phyloP scores from a whole-genome alignment of 53 echinoderm and acorn worm species.

The Apostichopus leukothele region DNA sequence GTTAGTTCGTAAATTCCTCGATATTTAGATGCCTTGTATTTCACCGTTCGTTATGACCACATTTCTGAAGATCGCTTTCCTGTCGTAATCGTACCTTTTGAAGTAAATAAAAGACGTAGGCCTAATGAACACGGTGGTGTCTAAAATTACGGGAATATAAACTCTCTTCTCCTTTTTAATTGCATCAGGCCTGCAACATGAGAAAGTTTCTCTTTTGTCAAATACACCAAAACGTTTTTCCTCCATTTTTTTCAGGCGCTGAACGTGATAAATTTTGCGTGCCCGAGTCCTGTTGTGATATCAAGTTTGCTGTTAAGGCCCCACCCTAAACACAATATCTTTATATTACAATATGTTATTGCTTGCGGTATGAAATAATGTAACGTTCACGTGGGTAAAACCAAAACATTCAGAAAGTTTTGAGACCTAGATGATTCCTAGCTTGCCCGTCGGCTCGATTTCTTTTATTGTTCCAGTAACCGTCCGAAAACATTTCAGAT shows the following conservation, averaged over 20 bases:
- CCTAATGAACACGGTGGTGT: constrained; percentile 43
- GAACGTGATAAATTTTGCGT: constrained; percentile 35
- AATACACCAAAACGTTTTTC: constrained; percentile 15
- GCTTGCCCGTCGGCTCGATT: no score
- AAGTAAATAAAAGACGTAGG: constrained; percentile 29
- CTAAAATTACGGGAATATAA: constrained; percentile 35
- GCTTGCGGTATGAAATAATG: constrained; percentile 35
- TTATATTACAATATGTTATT: constrained; percentile 6
- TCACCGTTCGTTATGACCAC: constrained; percentile 32
- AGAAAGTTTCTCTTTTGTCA: constrained; percentile 35
- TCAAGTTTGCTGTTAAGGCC: constrained; percentile 30
- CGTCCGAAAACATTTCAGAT: background rate
- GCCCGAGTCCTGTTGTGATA: constrained; percentile 27
- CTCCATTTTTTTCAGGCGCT: background rate
- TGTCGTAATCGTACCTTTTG: constrained; percentile 27
- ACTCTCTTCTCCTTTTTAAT: constrained; percentile 44
- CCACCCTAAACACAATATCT: constrained; percentile 37
- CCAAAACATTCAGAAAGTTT: background rate
- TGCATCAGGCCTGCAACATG: constrained; percentile 45
- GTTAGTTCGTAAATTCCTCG: constrained; percentile 47
- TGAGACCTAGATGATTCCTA: background rate
- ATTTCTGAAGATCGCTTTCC: constrained; percentile 43
- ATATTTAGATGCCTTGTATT: constrained; percentile 45
- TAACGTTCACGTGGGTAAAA: background rate
- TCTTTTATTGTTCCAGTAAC: background rate